phyloP scores from a whole-genome alignment of 2,797 vertebrate genomes.

The Neosilurus hyrtlii region DNA sequence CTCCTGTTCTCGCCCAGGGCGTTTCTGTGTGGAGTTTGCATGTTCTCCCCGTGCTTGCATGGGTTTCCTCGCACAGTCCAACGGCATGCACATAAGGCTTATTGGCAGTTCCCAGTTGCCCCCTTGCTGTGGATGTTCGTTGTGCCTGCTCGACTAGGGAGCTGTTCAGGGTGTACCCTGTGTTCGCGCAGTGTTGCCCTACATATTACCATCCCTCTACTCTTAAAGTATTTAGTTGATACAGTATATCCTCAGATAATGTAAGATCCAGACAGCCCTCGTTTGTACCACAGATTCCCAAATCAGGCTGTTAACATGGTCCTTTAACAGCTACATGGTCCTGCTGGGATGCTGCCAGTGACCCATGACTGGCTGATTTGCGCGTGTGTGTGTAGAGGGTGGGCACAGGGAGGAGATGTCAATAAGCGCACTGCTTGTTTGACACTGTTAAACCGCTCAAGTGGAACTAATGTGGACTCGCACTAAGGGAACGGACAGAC shows the following conservation, averaged over 20 bases:
- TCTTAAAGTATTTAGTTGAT: conserved; percentile 3
- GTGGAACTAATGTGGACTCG: conserved; percentile 80
- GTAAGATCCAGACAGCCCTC: conserved; percentile 48
- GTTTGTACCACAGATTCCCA: conserved; percentile 61
- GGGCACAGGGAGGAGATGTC: conserved; percentile 65
- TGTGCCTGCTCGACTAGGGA: no score
- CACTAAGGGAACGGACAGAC: conserved; percentile 73
- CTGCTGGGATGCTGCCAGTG: conserved; percentile 71
- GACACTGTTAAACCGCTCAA: conserved; percentile 64
- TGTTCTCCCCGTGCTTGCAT: no score
- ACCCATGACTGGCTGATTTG: conserved; percentile 71
- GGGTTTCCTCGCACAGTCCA: no score
- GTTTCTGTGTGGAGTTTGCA: no score
- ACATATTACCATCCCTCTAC: background rate
- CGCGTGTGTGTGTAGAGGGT: conserved; percentile 35
- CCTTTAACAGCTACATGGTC: conserved; percentile 78
- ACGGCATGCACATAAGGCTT: no score
- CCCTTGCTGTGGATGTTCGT: no score
- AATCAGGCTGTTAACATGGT: conserved; percentile 77
- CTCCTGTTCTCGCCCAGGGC: no score
- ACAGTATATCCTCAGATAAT: background rate
- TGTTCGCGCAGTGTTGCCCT: background rate
- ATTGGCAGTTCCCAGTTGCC: no score
- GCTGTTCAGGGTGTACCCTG: no score
- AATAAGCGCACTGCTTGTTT: conserved; percentile 75